Evolutionary conservation across 2,888 invertebrate genomes (phyloP), one percentile per base, ranked within the genome.

Genomic region (Tenthredo scrophulariae): DNA sequence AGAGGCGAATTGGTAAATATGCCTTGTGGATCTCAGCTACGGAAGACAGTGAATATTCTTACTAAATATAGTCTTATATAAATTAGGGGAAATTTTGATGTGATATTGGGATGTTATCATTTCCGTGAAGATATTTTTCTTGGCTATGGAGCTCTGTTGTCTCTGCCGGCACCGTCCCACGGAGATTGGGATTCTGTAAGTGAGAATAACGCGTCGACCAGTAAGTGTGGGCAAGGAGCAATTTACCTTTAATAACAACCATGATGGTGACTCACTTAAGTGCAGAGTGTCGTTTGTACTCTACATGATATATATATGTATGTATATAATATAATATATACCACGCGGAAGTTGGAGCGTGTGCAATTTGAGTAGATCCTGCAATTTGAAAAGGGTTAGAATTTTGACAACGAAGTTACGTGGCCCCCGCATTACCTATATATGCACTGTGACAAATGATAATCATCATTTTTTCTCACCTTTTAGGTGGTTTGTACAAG

Each of bases 111-210:
- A 87, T 91, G 90, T 91, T 91, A 89, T 89, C 90, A 90, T 91
- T 91, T 87, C 89, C 18, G 43, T 85, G 85, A 89, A 88, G 87
- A 86, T 92, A 91, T 93, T 92, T 91, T 92, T 91, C 89, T 91
- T 90, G 89, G 88, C 88, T 91, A 92, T 91, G 90, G 92, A 90
- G 90, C 92, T 90, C 87, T 92, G 91, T 91, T 92, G 89, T 91
- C 86, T 87, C 89, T 88, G 88, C 88, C 89, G 87, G 85, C 87
- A 87, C 87, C 89, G 87, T 90, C 90, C 87, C 89, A 89, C 88
- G 89, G 88, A 86, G 87, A 89, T 89, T 79, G 75, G 40, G 54
- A 54, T 77, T 29, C 15, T 54, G 13, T 26, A 33, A 77, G 72
- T 1, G 43, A 43, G 72, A 43, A 40, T 43, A 40, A 43, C 22